Conservation (phyloP, 2,113 vertebrate genomes). For the Rhabdomys dilectus region DNA sequence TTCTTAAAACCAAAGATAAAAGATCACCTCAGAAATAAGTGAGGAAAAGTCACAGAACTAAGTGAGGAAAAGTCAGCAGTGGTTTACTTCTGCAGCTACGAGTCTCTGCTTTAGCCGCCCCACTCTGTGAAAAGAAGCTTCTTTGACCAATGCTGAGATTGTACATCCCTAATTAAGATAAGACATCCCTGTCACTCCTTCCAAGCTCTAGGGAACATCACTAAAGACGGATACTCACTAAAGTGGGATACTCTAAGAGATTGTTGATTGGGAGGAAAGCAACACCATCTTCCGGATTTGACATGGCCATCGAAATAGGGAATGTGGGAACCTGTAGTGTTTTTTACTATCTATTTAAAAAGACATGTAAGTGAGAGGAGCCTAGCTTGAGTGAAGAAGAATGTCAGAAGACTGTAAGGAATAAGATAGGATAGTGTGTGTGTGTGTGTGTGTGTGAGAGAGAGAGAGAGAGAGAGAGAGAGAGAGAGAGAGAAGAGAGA, state of each 20-base stretch:
- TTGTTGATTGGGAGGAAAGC: neutral
- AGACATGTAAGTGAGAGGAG: neutral
- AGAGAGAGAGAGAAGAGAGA: no score
- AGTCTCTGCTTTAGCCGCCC: neutral
- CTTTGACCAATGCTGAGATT: neutral
- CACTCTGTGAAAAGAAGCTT: neutral
- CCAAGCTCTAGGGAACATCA: neutral
- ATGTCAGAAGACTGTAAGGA: neutral
- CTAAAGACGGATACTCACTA: no score
- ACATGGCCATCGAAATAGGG: no score
- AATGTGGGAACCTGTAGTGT: no score
- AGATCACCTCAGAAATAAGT: neutral
- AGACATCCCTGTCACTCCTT: neutral
- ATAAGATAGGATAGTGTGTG: neutral
- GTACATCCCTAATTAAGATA: neutral
- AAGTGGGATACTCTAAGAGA: neutral
- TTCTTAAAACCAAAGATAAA: slow-evolving; percentile 4
- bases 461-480: no score
- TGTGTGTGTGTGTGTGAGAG: neutral
- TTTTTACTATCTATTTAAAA: neutral
- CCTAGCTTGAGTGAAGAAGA: no score
- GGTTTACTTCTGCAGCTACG: neutral
- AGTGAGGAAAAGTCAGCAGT: neutral
- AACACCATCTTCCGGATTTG: neutral
- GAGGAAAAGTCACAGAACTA: neutral